A percentile compares a stretch with the other conserved stretches of the same genome.
Conservation (phyloP, 2,888 invertebrate species). For the Lycia hirtaria region DNA sequence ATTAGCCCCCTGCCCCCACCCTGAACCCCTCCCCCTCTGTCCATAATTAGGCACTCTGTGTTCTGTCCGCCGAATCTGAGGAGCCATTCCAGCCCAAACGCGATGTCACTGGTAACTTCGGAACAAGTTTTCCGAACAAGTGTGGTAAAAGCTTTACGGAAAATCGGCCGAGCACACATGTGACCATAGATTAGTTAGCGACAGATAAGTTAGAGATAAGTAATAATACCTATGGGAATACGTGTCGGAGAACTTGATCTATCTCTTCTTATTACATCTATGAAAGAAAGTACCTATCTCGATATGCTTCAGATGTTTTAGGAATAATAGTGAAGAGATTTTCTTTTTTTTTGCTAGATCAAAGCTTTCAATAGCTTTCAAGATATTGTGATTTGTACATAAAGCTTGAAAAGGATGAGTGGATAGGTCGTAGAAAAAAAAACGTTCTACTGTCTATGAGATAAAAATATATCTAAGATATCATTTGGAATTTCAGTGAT, state of each 20-base stretch:
- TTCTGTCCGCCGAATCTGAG: conserved; percentile 36
- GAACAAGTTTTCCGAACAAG: conserved; percentile 26
- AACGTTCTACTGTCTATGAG: too few species aligned
- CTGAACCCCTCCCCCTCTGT: conserved; percentile 6
- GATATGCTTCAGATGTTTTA: too few species aligned
- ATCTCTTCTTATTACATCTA: too few species aligned
- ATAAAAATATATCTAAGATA: too few species aligned
- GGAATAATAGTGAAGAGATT: too few species aligned
- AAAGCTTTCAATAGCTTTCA: too few species aligned
- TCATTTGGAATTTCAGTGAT: too few species aligned
- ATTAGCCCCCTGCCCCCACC: conserved; percentile 29
- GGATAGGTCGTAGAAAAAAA: too few species aligned
- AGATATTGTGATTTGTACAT: too few species aligned
- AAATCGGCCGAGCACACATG: conserved; percentile 18
- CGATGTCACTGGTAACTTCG: conserved; percentile 22
- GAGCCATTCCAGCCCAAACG: conserved; percentile 25
- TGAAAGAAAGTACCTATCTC: too few species aligned
- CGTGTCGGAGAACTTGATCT: background rate
- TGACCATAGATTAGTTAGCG: background rate
- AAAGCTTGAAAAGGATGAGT: too few species aligned
- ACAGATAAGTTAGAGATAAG: background rate
- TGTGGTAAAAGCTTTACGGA: conserved; percentile 16
- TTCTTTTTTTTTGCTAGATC: too few species aligned
- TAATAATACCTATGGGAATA: background rate
- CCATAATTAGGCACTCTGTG: conserved; percentile 43